Percentiles rank a stretch among this genome's conserved stretches.
These are phyloP conservation scores for Ploceus nigricollis DNA, from an alignment of 2,113 vertebrate genomes.

Conservation along the genomic window DNA sequence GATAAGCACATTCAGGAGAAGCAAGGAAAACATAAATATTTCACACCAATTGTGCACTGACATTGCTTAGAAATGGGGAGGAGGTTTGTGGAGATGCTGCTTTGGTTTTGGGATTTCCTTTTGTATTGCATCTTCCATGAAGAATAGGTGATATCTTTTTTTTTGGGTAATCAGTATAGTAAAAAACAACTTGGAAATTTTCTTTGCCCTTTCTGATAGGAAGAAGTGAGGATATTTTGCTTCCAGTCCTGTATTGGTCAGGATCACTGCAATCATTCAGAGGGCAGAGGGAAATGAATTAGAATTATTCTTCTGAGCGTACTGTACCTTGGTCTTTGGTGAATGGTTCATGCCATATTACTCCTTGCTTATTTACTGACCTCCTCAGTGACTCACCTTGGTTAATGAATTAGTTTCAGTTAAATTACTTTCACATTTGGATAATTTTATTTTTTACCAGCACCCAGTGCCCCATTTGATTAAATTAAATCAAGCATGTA, in stretches of 20 bases:
- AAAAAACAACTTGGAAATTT: not conserved
- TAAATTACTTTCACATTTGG: conserved; percentile 44
- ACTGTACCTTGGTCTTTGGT: not conserved
- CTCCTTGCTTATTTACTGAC: conserved; percentile 16
- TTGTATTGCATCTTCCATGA: not conserved
- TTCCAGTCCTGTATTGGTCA: not conserved
- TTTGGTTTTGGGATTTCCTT: not conserved
- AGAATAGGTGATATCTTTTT: not conserved
- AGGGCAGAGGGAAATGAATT: not conserved
- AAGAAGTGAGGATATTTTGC: not conserved
- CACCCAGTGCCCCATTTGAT: not conserved
- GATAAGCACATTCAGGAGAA: not conserved
- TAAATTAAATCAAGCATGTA: not conserved
- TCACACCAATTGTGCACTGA: not conserved
- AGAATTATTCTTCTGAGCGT: not conserved
- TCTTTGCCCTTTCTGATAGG: not conserved
- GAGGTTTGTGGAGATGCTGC: not conserved
- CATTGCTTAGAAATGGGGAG: not conserved
- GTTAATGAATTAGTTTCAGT: conserved; percentile 35
- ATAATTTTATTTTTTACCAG: not conserved
- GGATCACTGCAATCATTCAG: not conserved
- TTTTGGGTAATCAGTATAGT: not conserved
- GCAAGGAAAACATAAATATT: not conserved
- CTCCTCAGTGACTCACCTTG: conserved; percentile 16
- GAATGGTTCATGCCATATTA: not conserved